Percentiles rank a stretch among this genome's conserved stretches.
These are phyloP conservation scores for Fabriciana adippe DNA, from an alignment of 2,888 invertebrate species.

Conservation along the genomic window DNA sequence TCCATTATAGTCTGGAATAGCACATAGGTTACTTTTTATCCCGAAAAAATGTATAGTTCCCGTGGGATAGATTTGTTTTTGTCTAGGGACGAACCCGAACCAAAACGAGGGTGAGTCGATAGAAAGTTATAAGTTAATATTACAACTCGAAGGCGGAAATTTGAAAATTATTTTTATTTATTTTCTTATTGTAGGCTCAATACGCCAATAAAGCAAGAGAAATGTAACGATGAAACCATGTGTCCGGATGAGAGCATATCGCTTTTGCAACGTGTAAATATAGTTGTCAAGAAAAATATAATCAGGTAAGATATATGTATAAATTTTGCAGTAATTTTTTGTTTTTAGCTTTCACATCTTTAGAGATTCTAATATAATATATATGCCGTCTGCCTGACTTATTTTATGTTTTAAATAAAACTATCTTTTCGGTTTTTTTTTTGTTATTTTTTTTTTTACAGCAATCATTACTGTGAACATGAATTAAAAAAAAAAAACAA, in stretches of 20 bases:
- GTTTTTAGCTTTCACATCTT: not conserved
- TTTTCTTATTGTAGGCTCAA: constrained; percentile 21
- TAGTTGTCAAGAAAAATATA: constrained; percentile 40
- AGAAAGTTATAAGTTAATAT: too few relatives aligned
- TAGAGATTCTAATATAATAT: not conserved
- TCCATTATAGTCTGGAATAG: too few relatives aligned
- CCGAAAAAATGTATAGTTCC: too few relatives aligned
- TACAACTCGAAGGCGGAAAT: not conserved
- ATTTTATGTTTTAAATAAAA: too few relatives aligned
- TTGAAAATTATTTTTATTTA: not conserved
- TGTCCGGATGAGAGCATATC: constrained; percentile 59
- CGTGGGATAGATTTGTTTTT: too few relatives aligned
- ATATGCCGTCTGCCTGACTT: not conserved
- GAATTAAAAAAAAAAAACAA: too few relatives aligned
- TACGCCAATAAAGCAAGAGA: constrained; percentile 35
- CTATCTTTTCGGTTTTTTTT: too few relatives aligned
- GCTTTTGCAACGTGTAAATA: constrained; percentile 50
- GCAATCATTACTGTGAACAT: too few relatives aligned
- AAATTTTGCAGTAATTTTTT: not conserved
- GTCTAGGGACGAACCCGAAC: too few relatives aligned
- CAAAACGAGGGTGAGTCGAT: too few relatives aligned
- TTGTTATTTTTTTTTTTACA: too few relatives aligned
- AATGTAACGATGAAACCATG: constrained; percentile 44
- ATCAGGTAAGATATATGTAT: constrained; percentile 12
- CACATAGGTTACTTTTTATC: too few relatives aligned